Base-by-base conservation (phyloP, 2,888 invertebrate genomes). In the Agrochola litura region DNA sequence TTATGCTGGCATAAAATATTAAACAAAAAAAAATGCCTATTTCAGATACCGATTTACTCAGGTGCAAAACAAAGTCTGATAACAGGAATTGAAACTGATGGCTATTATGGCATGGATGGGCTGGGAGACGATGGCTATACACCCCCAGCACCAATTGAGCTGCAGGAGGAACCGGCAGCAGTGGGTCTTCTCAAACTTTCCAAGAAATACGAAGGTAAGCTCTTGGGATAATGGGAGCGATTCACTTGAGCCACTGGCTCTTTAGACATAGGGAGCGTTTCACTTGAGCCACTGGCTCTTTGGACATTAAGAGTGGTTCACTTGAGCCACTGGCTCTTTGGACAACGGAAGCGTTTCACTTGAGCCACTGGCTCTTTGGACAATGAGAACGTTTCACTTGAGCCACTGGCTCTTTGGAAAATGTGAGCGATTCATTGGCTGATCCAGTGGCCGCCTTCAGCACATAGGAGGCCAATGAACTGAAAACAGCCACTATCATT, bases 41-140 rank as follows among this genome's bases (percentile, higher is more conserved):
- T 93, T 30, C 89, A 98, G 98, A 97, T 98, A 83, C 98, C 98
- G 43, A 97, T 98, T 46, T 98, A 97, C 90, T 93, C 96, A 92
- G 98, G 98, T 41, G 97, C 97, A 0, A 85, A 92, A 9, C 91
- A 94, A 10, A 90, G 97, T 41, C 82, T 97, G 19, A 89, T 97
- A 43, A 89, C 83, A 52, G 90, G 91, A 14, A 88, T 92, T 9
- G 84, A 91, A 52, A 87, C 89, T 19, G 93, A 94, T 22, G 80
- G 89, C 6, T 92, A 90, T 81, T 98, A 97, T 86, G 98, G 98
- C 0, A 76, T 88, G 2, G 98, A 98, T 91, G 98, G 98, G 1
- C 97, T 98, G 76, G 98, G 98, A 0, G 98, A 98, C 89, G 93
- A 97, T 49, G 93, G 94, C 1, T 76, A 89, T 54, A 64, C 74